Conservation (phyloP, 2,797 vertebrate species). For the Rhabdophis nuchalis region DNA sequence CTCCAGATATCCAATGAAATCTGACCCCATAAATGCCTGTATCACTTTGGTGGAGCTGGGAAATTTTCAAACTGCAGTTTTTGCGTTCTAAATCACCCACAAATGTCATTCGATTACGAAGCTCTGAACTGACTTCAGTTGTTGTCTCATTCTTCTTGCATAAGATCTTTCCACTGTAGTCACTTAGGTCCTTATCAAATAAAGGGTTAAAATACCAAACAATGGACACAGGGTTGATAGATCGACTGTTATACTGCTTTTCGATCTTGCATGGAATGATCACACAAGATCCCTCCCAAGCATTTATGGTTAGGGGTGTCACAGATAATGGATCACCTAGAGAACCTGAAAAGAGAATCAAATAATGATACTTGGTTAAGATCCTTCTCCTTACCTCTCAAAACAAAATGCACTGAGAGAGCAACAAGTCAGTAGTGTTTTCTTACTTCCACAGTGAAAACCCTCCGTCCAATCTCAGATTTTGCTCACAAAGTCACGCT, state of each 20-base stretch:
- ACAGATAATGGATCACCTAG: fast-evolving
- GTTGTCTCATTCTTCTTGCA: background rate
- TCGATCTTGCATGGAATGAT: background rate
- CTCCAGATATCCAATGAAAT: conserved; percentile 60
- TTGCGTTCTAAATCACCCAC: conserved; percentile 53
- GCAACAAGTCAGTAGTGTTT: background rate
- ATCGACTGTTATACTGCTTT: fast-evolving
- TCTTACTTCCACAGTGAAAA: background rate
- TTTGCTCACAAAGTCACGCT: background rate
- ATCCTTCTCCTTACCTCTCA: background rate
- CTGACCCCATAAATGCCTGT: conserved; percentile 70
- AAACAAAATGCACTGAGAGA: background rate
- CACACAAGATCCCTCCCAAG: conserved; percentile 10
- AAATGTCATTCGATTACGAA: conserved; percentile 64
- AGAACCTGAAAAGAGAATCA: background rate
- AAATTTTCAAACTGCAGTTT: conserved; percentile 73
- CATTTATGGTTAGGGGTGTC: fast-evolving
- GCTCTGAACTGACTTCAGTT: conserved; percentile 49
- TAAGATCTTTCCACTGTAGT: fast-evolving
- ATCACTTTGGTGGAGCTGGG: conserved; percentile 63
- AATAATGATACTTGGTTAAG: background rate
- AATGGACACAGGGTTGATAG: fast-evolving
- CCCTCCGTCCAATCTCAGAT: background rate
- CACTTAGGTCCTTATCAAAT: fast-evolving
- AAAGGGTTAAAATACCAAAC: background rate